These are phyloP conservation scores for Biston betularia DNA, from an alignment of 2,888 invertebrate genomes.

Conservation along the genomic window DNA sequence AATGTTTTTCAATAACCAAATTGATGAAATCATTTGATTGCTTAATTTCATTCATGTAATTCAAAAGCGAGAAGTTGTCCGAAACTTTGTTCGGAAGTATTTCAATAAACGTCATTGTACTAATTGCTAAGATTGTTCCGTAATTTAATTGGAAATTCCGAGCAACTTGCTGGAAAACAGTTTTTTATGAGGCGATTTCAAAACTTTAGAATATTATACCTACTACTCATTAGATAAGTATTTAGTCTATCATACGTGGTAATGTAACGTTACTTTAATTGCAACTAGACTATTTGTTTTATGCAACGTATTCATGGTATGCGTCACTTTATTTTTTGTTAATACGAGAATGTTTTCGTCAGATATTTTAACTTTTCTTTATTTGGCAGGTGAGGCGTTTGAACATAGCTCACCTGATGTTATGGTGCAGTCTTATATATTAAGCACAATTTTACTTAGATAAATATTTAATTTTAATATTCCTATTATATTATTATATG, in stretches of 20 bases:
- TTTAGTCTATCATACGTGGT: too few relatives aligned
- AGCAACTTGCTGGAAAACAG: constrained; percentile 18
- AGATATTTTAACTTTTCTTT: too few relatives aligned
- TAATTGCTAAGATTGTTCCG: constrained; percentile 60
- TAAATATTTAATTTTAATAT: too few relatives aligned
- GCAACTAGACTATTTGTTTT: too few relatives aligned
- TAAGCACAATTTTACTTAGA: too few relatives aligned
- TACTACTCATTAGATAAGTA: neutral
- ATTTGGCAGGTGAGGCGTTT: too few relatives aligned
- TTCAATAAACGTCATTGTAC: constrained; percentile 69
- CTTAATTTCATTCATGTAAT: constrained; percentile 70
- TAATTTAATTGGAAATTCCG: constrained; percentile 36
- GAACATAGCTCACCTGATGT: too few relatives aligned
- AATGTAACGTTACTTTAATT: neutral
- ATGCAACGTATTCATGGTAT: too few relatives aligned
- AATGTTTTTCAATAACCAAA: constrained; percentile 52
- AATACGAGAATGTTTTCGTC: too few relatives aligned
- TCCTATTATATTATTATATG: too few relatives aligned
- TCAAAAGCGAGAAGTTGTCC: constrained; percentile 52
- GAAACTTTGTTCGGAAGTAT: constrained; percentile 60
- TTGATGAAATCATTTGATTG: constrained; percentile 63
- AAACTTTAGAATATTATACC: neutral
- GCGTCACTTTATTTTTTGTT: too few relatives aligned
- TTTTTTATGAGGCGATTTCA: neutral
- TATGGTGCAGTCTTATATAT: too few relatives aligned